These are phyloP conservation scores for Sternotherus odoratus DNA, from an alignment of 2,797 vertebrate genomes.

Conservation along the genomic window DNA sequence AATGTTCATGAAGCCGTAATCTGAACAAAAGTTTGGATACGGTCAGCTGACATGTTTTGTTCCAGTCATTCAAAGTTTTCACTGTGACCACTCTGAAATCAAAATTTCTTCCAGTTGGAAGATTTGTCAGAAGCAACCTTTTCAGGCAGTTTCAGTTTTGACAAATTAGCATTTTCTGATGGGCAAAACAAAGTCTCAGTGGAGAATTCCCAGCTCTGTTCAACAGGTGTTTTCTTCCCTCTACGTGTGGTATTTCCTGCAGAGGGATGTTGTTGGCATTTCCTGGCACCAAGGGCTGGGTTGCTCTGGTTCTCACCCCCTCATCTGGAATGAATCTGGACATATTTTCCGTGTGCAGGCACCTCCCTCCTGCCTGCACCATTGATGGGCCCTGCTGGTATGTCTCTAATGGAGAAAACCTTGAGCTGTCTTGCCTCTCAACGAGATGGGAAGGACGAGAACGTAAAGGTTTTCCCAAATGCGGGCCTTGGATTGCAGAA, in stretches of 20 bases:
- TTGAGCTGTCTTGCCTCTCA: neutral
- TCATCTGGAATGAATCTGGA: neutral
- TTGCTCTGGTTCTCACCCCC: neutral
- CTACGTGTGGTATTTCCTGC: neutral
- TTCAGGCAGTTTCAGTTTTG: too few relatives aligned
- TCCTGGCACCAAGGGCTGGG: neutral
- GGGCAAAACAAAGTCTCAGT: neutral
- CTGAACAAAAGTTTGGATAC: neutral
- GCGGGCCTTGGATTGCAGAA: neutral
- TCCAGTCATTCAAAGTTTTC: neutral
- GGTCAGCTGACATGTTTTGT: neutral
- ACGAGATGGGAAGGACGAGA: neutral
- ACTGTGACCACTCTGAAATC: neutral
- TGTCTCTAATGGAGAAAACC: neutral
- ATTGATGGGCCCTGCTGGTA: neutral
- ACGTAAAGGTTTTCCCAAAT: accelerated
- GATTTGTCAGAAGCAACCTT: neutral
- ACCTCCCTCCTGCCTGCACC: neutral
- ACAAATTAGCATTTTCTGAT: too few relatives aligned
- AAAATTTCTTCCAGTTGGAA: neutral
- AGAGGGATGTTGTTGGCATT: neutral
- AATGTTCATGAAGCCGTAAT: neutral
- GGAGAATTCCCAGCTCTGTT: neutral
- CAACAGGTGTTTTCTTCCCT: neutral
- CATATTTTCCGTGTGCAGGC: neutral